Evolutionary conservation across 2,797 vertebrate genomes (phyloP), one percentile per base, ranked within the genome.

Genomic region (Gymnopithys bicolor): DNA sequence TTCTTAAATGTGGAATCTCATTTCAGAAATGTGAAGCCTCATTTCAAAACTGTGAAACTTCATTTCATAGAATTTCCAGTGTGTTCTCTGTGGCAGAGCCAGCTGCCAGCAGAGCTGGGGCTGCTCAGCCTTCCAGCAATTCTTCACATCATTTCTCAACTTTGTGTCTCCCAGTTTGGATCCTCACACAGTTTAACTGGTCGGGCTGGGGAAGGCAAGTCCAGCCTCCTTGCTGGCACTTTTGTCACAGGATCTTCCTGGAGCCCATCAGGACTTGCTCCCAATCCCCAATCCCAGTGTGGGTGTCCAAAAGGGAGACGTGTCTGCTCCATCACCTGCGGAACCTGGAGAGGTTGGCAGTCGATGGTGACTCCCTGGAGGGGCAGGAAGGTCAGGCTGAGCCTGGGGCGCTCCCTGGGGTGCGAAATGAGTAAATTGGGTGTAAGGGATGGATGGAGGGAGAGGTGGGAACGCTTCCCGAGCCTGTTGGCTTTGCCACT

Each of bases 191-290:
- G 15, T 8, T 39, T 2, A 3, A 37, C 60, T 8, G 79, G 56
- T 13, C 3, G 11, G 4, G 4, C 21, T 35, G 69, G 37, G 9
- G 53, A 27, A 46, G 48, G 22, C 19, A 10, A 28, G 22, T 35
- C 24, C n/a, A 2, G 59, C 46, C 33, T 6, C 53, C 6, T 5
- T 6, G 0, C 8, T 3, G 71, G 37, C 2, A 0, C 1, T 8
- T 28, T 25, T 12, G 25, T 5, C 9, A n/a, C 3, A 2, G 43
- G 41, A 15, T 23, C 46, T 21, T 18, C 37, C 16, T 2, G 66
- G 23, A 32, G 66, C 24, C 27, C 43, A 27, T 49, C n/a, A 35
- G 46, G 43, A 23, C 39, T 13, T 7, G 10, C 13, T 64, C 14
- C 30, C 21, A 25, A 11, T 13, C 37, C 28, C 59, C 9, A 9